Evolutionary conservation across 2,797 vertebrate genomes (phyloP).

Genomic region (Scolopax rusticola): DNA sequence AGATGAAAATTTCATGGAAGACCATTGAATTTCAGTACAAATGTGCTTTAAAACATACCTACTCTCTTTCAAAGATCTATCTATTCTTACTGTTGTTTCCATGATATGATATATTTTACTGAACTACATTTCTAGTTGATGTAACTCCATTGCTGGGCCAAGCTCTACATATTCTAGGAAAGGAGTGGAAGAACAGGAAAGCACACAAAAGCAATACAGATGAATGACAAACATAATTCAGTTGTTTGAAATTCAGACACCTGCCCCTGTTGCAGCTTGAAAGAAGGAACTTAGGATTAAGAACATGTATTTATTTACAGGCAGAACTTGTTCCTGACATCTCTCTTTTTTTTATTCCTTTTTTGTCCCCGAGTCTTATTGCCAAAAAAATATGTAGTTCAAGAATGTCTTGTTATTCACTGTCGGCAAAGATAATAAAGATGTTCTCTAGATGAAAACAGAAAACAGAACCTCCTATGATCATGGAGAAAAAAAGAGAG

Average conservation of each 20-base stretch:
- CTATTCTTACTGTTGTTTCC: not conserved
- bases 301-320: not conserved
- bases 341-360: not conserved
- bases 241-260: slow-evolving; percentile 9
- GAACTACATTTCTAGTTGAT: not conserved
- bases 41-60: not conserved
- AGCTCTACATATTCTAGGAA: not conserved
- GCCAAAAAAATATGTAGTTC: not conserved
- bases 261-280: not conserved
- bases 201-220: not conserved
- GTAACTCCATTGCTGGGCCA: not conserved
- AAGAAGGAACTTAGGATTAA: not conserved
- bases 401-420: not conserved
- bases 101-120: not conserved
- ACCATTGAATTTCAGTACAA: not conserved
- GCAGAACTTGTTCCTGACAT: not conserved
- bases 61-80: not conserved
- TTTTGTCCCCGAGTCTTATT: not conserved
- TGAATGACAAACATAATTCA: not conserved
- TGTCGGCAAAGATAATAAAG: slow-evolving; percentile 19
- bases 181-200: not conserved
- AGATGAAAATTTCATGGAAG: not conserved
- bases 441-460: not conserved
- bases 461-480: not conserved
- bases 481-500: not conserved